Evolutionary conservation across 2,797 vertebrate species (phyloP), one percentile per base, ranked within the genome.

Genomic region (Peromyscus attwateri): DNA sequence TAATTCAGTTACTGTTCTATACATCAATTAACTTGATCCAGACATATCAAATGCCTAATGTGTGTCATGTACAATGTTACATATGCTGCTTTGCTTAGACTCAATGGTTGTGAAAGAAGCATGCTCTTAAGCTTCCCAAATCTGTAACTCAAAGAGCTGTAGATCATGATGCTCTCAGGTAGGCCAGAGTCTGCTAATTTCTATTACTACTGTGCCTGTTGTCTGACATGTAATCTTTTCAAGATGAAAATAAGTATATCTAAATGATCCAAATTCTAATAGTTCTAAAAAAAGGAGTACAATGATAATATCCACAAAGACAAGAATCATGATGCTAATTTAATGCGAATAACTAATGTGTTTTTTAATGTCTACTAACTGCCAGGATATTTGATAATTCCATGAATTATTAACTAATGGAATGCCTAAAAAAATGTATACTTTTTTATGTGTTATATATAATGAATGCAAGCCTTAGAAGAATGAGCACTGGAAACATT

Each of bases 281-380:
- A 17, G 64, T 73, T 85, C 37, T 91, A 71, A 40, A 75, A 93
- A 82, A 92, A 81, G 57, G 2, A 97, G 8, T 34, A 73, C 43
- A 88, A 55, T 3, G 11, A n/a, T 37, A 31, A 76, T 13, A 6
- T 21, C 75, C 66, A 88, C n/a, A 34, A 55, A 16, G 9, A 80
- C 49, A 68, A 37, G 27, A 82, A 52, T 2, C 23, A 34, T 6
- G 25, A 75, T 84, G 14, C 3, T 52, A 70, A 25, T 27, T 81
- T 90, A 73, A 83, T 27, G 14, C 64, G 57, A 82, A 66, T 66
- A 84, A 89, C 4, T 14, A 90, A 57, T 27, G 40, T 25, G 27
- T 83, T 85, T 52, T 64, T 79, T 49, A 40, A 27, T 83, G 9
- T 75, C 88, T 25, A n/a, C 1, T 46, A 40, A 90, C 23, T 79